Evolutionary conservation across 2,888 invertebrate genomes (phyloP).

Genomic region (Bembecia ichneumoniformis): DNA sequence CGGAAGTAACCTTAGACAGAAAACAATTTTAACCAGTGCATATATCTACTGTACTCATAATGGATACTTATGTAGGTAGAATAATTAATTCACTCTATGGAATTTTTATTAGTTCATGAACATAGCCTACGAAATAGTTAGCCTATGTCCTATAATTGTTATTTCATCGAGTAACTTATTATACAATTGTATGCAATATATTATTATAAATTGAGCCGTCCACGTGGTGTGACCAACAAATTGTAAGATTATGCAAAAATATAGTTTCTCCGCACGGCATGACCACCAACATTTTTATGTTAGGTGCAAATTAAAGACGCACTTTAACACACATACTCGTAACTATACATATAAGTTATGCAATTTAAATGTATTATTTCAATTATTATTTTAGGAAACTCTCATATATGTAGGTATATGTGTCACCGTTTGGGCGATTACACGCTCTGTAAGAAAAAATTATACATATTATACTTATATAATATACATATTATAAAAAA

Average conservation of each 20-base stretch:
- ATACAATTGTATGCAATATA: conserved; percentile 14
- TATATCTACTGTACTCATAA: background rate
- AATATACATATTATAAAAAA: too few relatives aligned
- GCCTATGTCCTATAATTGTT: background rate
- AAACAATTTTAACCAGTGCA: background rate
- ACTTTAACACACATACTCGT: conserved; percentile 1
- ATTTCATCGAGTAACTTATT: conserved; percentile 8
- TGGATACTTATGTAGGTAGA: too few relatives aligned
- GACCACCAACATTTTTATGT: background rate
- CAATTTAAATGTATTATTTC: too few relatives aligned
- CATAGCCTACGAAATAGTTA: too few relatives aligned
- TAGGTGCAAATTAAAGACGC: background rate
- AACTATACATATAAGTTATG: too few relatives aligned
- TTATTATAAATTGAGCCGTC: conserved; percentile 6
- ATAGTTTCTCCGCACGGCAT: conserved; percentile 23
- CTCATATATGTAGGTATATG: too few relatives aligned
- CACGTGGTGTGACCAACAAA: conserved; percentile 28
- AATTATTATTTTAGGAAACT: too few relatives aligned
- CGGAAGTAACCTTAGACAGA: conserved; percentile 1
- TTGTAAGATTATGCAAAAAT: conserved; percentile 34
- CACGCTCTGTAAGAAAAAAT: too few relatives aligned
- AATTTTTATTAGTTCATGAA: too few relatives aligned
- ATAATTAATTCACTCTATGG: background rate
- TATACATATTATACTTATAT: too few relatives aligned
- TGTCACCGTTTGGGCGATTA: too few relatives aligned